Evolutionary conservation across 2,113 vertebrate genomes (phyloP).

Genomic region (Laterallus jamaicensis): DNA sequence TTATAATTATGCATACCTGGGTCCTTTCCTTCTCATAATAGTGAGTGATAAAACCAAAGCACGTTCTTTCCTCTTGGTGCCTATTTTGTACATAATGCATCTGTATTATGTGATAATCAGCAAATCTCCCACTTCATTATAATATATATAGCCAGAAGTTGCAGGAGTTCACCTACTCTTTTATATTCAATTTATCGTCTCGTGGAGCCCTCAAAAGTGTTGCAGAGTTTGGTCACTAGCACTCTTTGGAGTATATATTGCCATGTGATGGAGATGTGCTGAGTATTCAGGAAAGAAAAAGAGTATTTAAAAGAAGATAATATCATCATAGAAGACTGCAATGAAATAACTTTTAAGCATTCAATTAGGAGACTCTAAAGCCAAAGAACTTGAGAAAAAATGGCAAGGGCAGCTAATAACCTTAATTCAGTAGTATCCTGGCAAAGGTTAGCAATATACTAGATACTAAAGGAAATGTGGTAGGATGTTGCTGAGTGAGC

Average conservation of each 20-base stretch:
- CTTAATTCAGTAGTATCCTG: slow-evolving; percentile 15
- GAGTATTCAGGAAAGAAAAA: slow-evolving; percentile 53
- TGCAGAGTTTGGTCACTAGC: slow-evolving; percentile 45
- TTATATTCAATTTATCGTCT: slow-evolving; percentile 62
- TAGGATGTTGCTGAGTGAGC: slow-evolving; percentile 28
- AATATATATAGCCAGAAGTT: slow-evolving; percentile 6
- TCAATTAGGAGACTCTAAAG: slow-evolving; percentile 16
- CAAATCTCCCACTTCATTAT: slow-evolving; percentile 54
- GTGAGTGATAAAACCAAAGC: slow-evolving; percentile 57
- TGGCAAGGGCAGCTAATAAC: slow-evolving; percentile 3
- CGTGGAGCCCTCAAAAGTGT: slow-evolving; percentile 39
- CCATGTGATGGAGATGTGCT: slow-evolving; percentile 43
- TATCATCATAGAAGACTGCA: slow-evolving; percentile 33
- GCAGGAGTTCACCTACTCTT: slow-evolving; percentile 17
- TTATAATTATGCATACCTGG: slow-evolving; percentile 56
- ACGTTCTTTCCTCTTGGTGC: slow-evolving; percentile 48
- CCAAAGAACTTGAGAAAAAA: slow-evolving; percentile 17
- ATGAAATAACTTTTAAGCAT: slow-evolving; percentile 58
- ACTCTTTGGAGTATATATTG: slow-evolving; percentile 34
- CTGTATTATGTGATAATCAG: slow-evolving; percentile 73
- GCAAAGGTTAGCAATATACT: slow-evolving; percentile 11
- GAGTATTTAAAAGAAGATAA: slow-evolving; percentile 36
- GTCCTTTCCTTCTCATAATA: slow-evolving; percentile 53
- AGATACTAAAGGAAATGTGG: background rate
- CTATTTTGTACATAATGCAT: slow-evolving; percentile 55